phyloP scores from a whole-genome alignment of 2,888 invertebrate species.

The Stenodera caucasica region DNA sequence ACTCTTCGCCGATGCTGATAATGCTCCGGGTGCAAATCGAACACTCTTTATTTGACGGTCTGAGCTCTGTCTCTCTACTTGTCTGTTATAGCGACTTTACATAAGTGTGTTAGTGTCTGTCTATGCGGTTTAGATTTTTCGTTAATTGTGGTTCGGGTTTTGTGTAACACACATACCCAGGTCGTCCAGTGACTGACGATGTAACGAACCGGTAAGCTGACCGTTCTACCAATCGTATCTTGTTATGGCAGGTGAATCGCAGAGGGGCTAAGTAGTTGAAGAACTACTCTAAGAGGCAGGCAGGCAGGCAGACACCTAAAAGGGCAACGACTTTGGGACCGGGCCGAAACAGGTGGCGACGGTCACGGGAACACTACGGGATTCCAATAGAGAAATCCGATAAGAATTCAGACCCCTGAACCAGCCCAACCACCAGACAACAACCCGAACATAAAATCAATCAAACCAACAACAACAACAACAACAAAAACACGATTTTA shows the following conservation, averaged over 20 bases:
- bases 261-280: slow-evolving; percentile 34
- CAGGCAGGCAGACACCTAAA: slow-evolving; percentile 37
- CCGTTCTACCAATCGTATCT: slow-evolving; percentile 50
- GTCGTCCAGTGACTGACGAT: slow-evolving; percentile 44
- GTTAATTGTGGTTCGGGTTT: slow-evolving; percentile 14
- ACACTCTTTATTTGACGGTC: neutral
- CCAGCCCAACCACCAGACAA: too few relatives aligned
- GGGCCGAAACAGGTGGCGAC: slow-evolving; percentile 35
- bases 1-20: neutral
- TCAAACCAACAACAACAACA: too few relatives aligned
- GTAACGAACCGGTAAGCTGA: slow-evolving; percentile 43
- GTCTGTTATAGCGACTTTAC: neutral
- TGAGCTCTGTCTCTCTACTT: slow-evolving; percentile 1
- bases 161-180: slow-evolving; percentile 9
- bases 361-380: slow-evolving; percentile 41
- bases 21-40: slow-evolving; percentile 1
- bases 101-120: slow-evolving; percentile 1
- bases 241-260: slow-evolving; percentile 50
- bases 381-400: slow-evolving; percentile 12
- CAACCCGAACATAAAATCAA: too few relatives aligned
- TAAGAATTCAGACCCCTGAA: neutral
- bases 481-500: neutral
- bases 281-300: slow-evolving; percentile 32
- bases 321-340: slow-evolving; percentile 49
- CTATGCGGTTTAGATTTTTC: neutral